These are phyloP conservation scores for Callyntrura sp. DNA, from an alignment of 2,888 invertebrate genomes.

Conservation along the genomic window DNA sequence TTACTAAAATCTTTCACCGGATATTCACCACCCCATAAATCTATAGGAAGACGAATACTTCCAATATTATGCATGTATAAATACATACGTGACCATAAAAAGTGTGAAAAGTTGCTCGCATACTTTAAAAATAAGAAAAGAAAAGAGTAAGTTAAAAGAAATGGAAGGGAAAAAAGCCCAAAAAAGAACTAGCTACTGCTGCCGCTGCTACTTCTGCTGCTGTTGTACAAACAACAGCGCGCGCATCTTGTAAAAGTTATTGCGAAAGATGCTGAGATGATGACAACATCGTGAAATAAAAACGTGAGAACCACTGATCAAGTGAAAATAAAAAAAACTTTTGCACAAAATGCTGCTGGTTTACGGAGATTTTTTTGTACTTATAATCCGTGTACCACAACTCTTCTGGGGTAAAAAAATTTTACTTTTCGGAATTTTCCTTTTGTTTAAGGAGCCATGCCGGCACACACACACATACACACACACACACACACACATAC, in stretches of 20 bases:
- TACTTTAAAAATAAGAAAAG: neutral
- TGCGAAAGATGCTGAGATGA: conserved; percentile 5
- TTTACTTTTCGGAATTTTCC: neutral
- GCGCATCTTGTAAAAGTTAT: neutral
- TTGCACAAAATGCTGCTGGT: neutral
- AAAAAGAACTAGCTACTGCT: neutral
- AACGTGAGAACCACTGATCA: conserved; percentile 66
- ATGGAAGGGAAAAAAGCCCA: conserved; percentile 20
- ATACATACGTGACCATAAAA: neutral
- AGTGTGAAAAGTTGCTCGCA: conserved; percentile 55
- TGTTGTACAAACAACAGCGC: conserved; percentile 9
- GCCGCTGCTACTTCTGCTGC: neutral
- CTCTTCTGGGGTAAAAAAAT: no score
- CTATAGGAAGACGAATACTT: neutral
- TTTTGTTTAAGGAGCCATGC: neutral
- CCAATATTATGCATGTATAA: conserved; percentile 8
- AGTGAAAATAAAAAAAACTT: conserved; percentile 57
- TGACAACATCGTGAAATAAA: conserved; percentile 23
- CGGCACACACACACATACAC: no score
- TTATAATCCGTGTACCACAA: no score
- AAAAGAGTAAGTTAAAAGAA: conserved; percentile 16
- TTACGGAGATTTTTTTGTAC: no score
- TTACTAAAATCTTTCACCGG: neutral
- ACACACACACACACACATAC: no score
- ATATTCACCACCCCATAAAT: neutral